Base-by-base conservation (phyloP, 1,140 invertebrate genomes). In the Panagrolaimus sp. region DNA sequence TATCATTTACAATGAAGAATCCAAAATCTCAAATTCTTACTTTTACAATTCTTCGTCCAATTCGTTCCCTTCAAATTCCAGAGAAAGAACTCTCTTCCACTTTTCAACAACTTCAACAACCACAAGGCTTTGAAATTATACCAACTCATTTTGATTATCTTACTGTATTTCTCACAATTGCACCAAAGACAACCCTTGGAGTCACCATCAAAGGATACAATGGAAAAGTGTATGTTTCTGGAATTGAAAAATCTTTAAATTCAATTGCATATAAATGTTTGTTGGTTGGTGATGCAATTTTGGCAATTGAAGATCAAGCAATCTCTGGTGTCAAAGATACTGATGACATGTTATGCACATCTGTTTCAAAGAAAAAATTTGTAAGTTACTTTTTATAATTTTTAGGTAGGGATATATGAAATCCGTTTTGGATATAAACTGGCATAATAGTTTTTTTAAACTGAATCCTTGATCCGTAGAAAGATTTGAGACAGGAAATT, bases 141-240 rank as follows among this genome's bases (percentile, higher is more conserved):
- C 52, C 52, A 8, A n/a, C 12, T 12, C 52, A 58, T 58, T 58
- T 58, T 21, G 52, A 58, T 10, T 58, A 58, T 14, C 8, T 58
- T 26, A 26, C 21, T 21, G 52, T 28, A 5, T 58, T 26, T 14
- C 17, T 58, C 1, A 28, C 28, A 58, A 28, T 58, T 28, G 28
- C 28, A 14, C 52, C 52, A 21, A 58, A 58, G 8, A 26, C 21
- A 1, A 28, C 52, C 15, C 17, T 58, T 1, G 52, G 52, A 0
- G 4, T 58, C 4, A 58, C 52, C 14, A 28, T 58, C 10, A 58
- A 58, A 28, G 52, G 21, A 28, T 58, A 58, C 28, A 58, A 58
- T 58, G 52, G 52, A 10, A 58, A 58, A 28, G 52, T 58, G 15
- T 58, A 58, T 28, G 52, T 58, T 58, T 58, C 52, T n/a, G 52